Evolutionary conservation across 2,113 vertebrate species (phyloP).

Genomic region (Oryctolagus cuniculus): DNA sequence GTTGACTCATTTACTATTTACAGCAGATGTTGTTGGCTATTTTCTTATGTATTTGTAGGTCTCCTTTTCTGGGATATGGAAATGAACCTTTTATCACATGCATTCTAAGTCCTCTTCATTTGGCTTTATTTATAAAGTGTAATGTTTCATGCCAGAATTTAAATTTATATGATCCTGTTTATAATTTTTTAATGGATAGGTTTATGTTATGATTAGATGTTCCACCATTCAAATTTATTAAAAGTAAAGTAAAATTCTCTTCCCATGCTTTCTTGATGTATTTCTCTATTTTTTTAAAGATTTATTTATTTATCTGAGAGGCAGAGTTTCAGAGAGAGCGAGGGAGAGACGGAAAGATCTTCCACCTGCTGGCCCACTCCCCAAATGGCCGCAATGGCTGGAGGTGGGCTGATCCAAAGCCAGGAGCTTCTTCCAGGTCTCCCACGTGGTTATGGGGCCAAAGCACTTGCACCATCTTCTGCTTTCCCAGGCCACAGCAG

Average conservation of each 20-base stretch:
- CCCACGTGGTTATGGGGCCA: too few species aligned
- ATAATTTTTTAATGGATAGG: not conserved
- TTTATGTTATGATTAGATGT: constrained; percentile 29
- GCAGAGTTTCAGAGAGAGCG: too few species aligned
- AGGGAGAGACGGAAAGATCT: too few species aligned
- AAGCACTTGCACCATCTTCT: too few species aligned
- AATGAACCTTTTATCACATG: not conserved
- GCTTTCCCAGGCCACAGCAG: too few species aligned
- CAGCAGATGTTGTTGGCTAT: not conserved
- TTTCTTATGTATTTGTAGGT: constrained; percentile 30
- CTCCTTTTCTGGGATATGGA: not conserved
- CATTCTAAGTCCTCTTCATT: not conserved
- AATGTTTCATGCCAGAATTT: not conserved
- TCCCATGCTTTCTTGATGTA: not conserved
- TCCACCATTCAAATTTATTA: not conserved
- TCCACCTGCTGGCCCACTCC: too few species aligned
- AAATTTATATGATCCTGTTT: not conserved
- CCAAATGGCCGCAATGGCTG: too few species aligned
- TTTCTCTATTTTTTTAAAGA: too few species aligned
- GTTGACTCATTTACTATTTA: not conserved
- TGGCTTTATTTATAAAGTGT: not conserved
- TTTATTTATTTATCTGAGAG: too few species aligned
- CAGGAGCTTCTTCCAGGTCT: too few species aligned
- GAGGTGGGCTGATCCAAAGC: too few species aligned
- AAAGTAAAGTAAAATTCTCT: constrained; percentile 2